A percentile compares a stretch with the other conserved stretches of the same genome.
Conservation (phyloP, 2,888 invertebrate species). For the Crioceris asparagi region DNA sequence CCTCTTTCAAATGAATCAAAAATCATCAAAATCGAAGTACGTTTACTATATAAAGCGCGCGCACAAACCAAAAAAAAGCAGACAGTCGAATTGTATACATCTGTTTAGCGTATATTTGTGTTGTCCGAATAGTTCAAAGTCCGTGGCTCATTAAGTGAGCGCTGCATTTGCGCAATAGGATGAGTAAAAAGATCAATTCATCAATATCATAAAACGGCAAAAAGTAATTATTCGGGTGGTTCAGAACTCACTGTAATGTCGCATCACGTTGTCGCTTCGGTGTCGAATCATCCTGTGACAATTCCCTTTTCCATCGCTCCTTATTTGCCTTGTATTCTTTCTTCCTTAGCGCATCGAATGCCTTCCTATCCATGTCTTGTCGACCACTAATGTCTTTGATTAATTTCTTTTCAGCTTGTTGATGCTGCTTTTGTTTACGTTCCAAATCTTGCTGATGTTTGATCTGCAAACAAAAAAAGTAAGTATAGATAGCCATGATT, state of each 20-base stretch:
- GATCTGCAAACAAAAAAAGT: slow-evolving; percentile 35
- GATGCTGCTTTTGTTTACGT: slow-evolving; percentile 74
- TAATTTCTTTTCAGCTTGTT: slow-evolving; percentile 83
- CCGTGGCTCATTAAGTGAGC: too few relatives aligned
- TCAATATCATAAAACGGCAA: too few relatives aligned
- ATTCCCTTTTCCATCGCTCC: slow-evolving; percentile 90
- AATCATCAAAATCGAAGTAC: too few relatives aligned
- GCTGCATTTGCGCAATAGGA: too few relatives aligned
- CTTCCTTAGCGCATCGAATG: slow-evolving; percentile 85
- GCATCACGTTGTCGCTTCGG: slow-evolving; percentile 86
- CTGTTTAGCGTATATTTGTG: too few relatives aligned
- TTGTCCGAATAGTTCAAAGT: too few relatives aligned
- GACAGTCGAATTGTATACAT: too few relatives aligned
- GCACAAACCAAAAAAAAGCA: too few relatives aligned
- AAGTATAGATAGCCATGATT: not conserved
- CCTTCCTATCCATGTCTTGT: slow-evolving; percentile 87
- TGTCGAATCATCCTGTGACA: slow-evolving; percentile 84
- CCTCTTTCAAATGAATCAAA: too few relatives aligned
- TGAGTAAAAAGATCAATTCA: too few relatives aligned
- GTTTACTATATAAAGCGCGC: too few relatives aligned
- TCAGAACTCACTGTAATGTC: slow-evolving; percentile 70
- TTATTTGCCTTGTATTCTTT: slow-evolving; percentile 95
- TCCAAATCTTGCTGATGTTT: slow-evolving; percentile 71
- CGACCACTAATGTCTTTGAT: slow-evolving; percentile 80
- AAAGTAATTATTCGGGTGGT: too few relatives aligned